Evolutionary conservation across 2,113 vertebrate species (phyloP).

Genomic region (Puffinus mauretanicus): DNA sequence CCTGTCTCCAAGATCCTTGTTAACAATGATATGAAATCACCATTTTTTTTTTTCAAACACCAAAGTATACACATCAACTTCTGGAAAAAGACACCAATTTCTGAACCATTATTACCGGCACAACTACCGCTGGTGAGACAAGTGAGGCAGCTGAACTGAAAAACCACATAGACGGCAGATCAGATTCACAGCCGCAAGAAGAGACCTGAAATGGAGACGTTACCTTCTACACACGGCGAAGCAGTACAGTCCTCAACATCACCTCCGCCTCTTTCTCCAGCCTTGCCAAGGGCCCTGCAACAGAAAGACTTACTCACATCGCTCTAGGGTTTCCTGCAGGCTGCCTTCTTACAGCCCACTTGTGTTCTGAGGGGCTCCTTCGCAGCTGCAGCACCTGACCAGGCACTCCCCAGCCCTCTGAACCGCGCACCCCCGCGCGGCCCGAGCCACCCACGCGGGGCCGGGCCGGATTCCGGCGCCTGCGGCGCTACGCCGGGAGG

Average conservation of each 20-base stretch:
- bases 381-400: slow-evolving; percentile 7
- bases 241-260: not conserved
- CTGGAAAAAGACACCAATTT: not conserved
- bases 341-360: not conserved
- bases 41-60: not conserved
- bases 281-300: slow-evolving; percentile 50
- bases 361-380: not conserved
- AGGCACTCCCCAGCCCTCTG: not conserved
- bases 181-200: not conserved
- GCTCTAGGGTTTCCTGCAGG: fast-evolving
- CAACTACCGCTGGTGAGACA: not conserved
- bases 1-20: not conserved
- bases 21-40: not conserved
- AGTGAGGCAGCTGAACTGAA: not conserved
- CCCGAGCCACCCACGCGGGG: not conserved
- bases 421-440: not conserved
- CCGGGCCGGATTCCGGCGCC: not conserved
- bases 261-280: not conserved
- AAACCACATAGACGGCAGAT: not conserved
- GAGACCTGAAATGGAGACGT: not conserved
- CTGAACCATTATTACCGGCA: not conserved
- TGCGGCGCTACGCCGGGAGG: too few species aligned
- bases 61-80: not conserved
- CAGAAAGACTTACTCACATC: not conserved
- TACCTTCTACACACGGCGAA: slow-evolving; percentile 66